Evolutionary conservation across 2,797 vertebrate genomes (phyloP), one percentile per base, ranked within the genome.

Genomic region (Spheniscus humboldti): DNA sequence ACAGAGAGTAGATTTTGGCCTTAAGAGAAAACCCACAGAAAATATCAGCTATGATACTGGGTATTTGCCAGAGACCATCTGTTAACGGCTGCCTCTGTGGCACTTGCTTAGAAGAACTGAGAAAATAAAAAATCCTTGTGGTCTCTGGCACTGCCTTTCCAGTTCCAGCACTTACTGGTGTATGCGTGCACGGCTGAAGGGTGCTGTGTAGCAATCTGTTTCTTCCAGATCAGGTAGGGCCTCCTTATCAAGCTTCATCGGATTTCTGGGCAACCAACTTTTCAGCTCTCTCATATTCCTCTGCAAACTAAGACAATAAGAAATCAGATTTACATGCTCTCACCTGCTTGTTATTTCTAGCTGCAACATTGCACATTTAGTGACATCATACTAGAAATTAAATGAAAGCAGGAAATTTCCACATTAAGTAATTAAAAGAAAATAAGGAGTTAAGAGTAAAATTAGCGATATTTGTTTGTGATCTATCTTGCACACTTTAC

Each of bases 191-290:
- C 99, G 97, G 97, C 99, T 99, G 96, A 99, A 99, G n/a, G 99
- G 99, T 5, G 99, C 99, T 1, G 99, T 99, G 97, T 99, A 99
- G 96, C 99, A 99, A 98, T 99, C 99, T 4, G 98, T 99, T 68
- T 99, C 99, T 96, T 99, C 99, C 84, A 99, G 98, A 92, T 99
- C 99, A 73, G 99, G 99, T 74, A 99, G 97, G 2, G 99, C 99
- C 95, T 99, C 99, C 97, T 99, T 99, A 97, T 99, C 99, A 24
- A 99, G 98, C 98, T 99, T 99, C 99, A 99, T 99, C 13, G 99
- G 99, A 96, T 99, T 99, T 96, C 98, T 98, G 47, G 99, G 99
- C 95, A 99, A 97, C 99, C 99, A 99, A 52, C 99, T 99, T 97
- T 99, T 99, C 73, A 99, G 95, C 96, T 99, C 99, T 88, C 98